These are phyloP conservation scores for Protonemura montana DNA, from an alignment of 2,888 invertebrate species.

Conservation along the genomic window DNA sequence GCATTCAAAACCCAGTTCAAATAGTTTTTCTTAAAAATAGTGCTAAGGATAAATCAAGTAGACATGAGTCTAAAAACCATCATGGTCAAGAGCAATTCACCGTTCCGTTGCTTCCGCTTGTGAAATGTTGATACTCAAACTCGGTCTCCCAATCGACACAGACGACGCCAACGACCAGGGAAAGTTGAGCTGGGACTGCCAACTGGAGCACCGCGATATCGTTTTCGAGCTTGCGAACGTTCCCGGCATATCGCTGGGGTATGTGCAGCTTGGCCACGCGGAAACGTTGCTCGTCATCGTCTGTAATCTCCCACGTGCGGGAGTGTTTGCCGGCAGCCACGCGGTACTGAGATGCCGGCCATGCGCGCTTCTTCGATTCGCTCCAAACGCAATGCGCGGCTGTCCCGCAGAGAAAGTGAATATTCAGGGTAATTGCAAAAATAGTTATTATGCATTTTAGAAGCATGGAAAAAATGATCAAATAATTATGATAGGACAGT, in stretches of 20 bases:
- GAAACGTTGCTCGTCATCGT: conserved; percentile 50
- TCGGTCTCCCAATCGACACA: conserved; percentile 45
- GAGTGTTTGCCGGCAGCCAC: conserved; percentile 57
- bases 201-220: not conserved
- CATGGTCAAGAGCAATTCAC: conserved; percentile 39
- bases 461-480: no score
- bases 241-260: conserved; percentile 50
- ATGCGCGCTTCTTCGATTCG: conserved; percentile 49
- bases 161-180: not conserved
- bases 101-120: conserved; percentile 51
- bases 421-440: no score
- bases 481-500: no score
- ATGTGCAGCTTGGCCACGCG: conserved; percentile 47
- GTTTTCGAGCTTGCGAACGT: conserved; percentile 51
- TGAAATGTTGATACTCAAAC: not conserved
- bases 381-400: conserved; percentile 60
- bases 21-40: no score
- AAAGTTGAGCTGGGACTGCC: not conserved
- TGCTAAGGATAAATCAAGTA: no score
- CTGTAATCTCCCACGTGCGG: conserved; percentile 54
- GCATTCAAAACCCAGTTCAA: no score
- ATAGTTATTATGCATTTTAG: no score
- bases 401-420: no score
- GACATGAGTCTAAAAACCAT: no score
- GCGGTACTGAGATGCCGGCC: conserved; percentile 51